A percentile compares a stretch with the other conserved stretches of the same genome.
These are phyloP conservation scores for Hemiscyllium ocellatum DNA, from an alignment of 2,113 vertebrate genomes.

Conservation along the genomic window DNA sequence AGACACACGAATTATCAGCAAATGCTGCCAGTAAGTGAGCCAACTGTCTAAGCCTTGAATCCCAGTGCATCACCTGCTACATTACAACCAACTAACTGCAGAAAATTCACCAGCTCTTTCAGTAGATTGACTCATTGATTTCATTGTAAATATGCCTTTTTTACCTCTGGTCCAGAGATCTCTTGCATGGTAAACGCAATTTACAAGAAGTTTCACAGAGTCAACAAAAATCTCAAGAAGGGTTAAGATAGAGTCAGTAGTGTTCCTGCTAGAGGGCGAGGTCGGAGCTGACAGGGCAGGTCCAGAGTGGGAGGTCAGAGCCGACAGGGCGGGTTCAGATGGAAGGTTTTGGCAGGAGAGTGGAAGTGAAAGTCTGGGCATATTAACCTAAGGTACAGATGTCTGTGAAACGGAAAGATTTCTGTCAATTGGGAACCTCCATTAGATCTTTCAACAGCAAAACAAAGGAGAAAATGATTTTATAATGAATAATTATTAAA, in stretches of 20 bases:
- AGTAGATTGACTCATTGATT: background rate
- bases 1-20: background rate
- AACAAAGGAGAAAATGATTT: background rate
- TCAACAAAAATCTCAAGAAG: background rate
- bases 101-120: background rate
- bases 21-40: background rate
- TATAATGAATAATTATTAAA: background rate
- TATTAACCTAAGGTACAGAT: background rate
- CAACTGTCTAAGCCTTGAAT: background rate
- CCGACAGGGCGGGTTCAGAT: background rate
- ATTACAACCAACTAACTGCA: background rate
- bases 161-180: background rate
- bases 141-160: background rate
- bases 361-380: background rate
- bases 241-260: too few species aligned
- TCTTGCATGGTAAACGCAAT: background rate
- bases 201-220: background rate
- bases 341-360: background rate
- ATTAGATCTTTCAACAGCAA: background rate
- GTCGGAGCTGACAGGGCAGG: background rate
- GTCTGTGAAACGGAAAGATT: background rate
- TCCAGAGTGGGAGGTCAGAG: background rate
- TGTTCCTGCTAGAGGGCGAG: background rate
- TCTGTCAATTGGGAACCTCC: background rate
- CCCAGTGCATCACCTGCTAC: background rate